Evolutionary conservation across 2,797 vertebrate genomes (phyloP), one percentile per base, ranked within the genome.

Genomic region (Alca torda): DNA sequence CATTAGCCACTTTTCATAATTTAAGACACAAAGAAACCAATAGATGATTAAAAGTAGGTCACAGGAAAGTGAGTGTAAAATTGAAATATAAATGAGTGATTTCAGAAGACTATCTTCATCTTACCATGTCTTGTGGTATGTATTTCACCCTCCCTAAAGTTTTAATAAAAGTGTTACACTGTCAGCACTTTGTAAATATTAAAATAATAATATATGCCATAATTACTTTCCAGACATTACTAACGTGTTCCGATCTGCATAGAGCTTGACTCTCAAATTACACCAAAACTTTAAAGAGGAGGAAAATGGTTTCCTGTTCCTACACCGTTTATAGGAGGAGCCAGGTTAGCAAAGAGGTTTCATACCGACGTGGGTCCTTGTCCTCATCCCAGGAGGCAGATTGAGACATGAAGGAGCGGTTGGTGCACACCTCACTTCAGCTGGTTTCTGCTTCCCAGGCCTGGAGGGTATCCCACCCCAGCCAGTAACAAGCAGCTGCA

Each of bases 171-270:
- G 57, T 78, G 93, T 84, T 87, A 92, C 78, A 74, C 91, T 80
- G 79, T 95, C 94, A 93, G 93, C 94, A 95, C 92, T 96, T 76
- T 64, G 84, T 95, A 96, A 97, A 96, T 93, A 97, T 95, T 96
- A 95, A 95, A 94, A 93, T 73, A 94, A 95, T 95, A 91, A 89
- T 90, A 90, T 72, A 88, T 75, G 79, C 90, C 75, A 57, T 89
- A 90, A 81, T 95, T 92, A 91, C 60, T 94, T 96, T 84, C 82
- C 79, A 87, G 85, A 87, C 94, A 89, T 95, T 92, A 87, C 82
- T 31, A 76, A 93, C 67, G 7, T 94, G 89, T 90, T 94, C 91
- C 54, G 0, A 97, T 95, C 93, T 96, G 92, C 94, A 93, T 70
- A 69, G 73, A 93, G 59, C 82, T 91, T 56, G 81, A 54, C 63